Base-by-base conservation (phyloP, 2,888 invertebrate species). In the Drosophila algonquin region DNA sequence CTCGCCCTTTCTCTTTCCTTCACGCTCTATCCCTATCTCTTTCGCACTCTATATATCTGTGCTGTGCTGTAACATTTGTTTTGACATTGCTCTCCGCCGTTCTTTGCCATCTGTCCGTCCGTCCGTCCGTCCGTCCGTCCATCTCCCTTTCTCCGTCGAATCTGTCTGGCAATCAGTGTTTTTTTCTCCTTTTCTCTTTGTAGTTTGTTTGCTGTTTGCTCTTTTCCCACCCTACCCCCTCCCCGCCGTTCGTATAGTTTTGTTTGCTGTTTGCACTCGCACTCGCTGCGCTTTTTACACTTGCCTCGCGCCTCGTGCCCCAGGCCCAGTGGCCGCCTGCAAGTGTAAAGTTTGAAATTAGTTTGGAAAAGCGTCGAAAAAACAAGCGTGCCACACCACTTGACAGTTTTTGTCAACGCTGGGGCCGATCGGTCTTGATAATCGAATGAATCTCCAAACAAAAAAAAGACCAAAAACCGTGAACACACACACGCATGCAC, bases 341-440 rank as follows among this genome's bases (percentile, higher is more conserved):
- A 50, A 80, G 71, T 71, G 87, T 68, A 77, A 89, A 88, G 71
- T 89, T 88, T 68, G 69, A 83, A 89, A 82, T 82, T 87, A 89
- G 89, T 82, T 88, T 80, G 57, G 65, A 65, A 54, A 73, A 71
- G 67, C 65, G 56, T 57, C 35, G 67, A 44, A 40, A 56, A 57
- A 35, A 21, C 21, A 21, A 57, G 40, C 40, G 10, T 30, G 30
- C 30, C 32, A 40, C 40, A 1, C 40, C 40, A n/a, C 40, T 40
- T 40, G 40, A 40, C 40, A 40, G 40, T 14, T 40, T 40, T 40
- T 40, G 40, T 40, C 40, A 40, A 40, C 14, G 7, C 40, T 2
- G 40, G n/a, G n/a, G 3, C 9, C n/a, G n/a, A 40, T 40, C 40
- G 40, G 7, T n/a, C 40, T 7, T n/a, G n/a, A 40, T n/a, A 14